Evolutionary conservation across 1,140 invertebrate species (phyloP).

Genomic region (Dysdera silvatica): DNA sequence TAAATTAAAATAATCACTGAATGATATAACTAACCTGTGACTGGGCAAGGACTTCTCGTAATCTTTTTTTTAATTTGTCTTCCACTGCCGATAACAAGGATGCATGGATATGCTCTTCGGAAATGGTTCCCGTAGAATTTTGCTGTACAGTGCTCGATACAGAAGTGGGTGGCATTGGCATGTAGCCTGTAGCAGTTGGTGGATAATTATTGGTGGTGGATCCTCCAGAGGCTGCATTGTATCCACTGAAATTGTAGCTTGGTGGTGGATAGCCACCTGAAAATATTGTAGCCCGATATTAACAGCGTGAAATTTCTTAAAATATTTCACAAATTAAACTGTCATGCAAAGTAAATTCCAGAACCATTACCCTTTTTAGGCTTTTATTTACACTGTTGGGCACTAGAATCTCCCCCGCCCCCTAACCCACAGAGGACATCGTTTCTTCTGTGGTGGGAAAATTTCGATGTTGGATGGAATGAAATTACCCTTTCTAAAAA

Average conservation of each 20-base stretch:
- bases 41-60: constrained; percentile 82
- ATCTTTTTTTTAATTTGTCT: constrained; percentile 76
- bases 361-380: too few relatives aligned
- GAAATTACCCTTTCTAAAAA: too few relatives aligned
- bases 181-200: constrained; percentile 26
- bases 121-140: constrained; percentile 61
- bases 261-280: constrained; percentile 12
- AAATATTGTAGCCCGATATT: too few relatives aligned
- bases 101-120: constrained; percentile 87
- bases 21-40: constrained; percentile 46
- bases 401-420: too few relatives aligned
- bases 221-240: constrained; percentile 13
- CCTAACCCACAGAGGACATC: too few relatives aligned
- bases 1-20: not conserved
- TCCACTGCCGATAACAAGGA: constrained; percentile 89
- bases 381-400: too few relatives aligned
- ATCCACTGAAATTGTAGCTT: constrained; percentile 10
- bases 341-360: too few relatives aligned
- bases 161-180: constrained; percentile 16
- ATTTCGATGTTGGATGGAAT: too few relatives aligned
- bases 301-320: too few relatives aligned
- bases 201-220: constrained; percentile 29
- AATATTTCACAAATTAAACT: too few relatives aligned
- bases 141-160: constrained; percentile 3
- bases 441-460: too few relatives aligned